Evolutionary conservation across 92 coral and sea anemone genomes (phyloP), one percentile per base, ranked within the genome.

Genomic region (Nematostella vectensis): DNA sequence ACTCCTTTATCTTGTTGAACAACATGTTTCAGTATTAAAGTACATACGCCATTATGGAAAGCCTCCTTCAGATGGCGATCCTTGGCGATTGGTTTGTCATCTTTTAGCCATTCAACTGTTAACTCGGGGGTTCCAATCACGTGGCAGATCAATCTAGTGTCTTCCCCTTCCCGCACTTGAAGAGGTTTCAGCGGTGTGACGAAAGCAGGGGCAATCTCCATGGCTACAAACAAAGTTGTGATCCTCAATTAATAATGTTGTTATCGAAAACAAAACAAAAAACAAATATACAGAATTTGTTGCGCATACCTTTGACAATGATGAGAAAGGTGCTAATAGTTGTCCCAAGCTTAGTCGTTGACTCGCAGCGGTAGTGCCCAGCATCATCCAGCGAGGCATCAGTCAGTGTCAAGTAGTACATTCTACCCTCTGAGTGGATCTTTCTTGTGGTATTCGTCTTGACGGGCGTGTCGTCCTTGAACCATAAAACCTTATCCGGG

Each of bases 361-460:
- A 95, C 42, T 82, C 99, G 61, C 83, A 84, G 25, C 83, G 74
- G 56, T 93, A 93, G 49, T 54, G 59, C 15, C 99, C 99, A 16
- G 96, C 79, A 57, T 86, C 99, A 25, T 77, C 88, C 0, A 69
- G 88, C 0, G 78, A 69, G 12, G 79, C 83, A 13, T 80, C 75
- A 19, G 72, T 55, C 52, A 85, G 84, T 51, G 85, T 55, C 26
- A 85, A 79, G n/a, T 55, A 70, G 51, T 70, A 72, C 40, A 45
- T 65, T 40, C 74, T 57, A 11, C 79, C 95, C 39, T 71, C 75
- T 0, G 81, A 67, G 65, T 67, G 65, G 1, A 85, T 75, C 49
- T 80, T 77, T 3, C 79, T 74, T 13, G 70, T 69, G 31, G 66
- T 64, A 23, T 65, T 78, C 22, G 68, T 52, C 71, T 67, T 57